Conservation (phyloP, 2,113 vertebrate genomes). For the Eidolon helvum region DNA sequence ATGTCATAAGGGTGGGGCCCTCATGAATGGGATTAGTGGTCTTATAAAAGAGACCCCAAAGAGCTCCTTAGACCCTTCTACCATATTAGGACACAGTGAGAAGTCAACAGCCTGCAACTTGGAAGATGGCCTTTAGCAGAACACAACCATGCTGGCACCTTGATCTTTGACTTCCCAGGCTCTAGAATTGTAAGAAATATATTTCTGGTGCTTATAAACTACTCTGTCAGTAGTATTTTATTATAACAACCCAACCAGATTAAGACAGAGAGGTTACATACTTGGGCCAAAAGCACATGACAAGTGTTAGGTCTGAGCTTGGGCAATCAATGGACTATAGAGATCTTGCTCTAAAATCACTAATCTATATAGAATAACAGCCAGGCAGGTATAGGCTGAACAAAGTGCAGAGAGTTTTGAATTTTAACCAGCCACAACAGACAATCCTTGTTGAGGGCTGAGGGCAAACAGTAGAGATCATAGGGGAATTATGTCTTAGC, state of each 20-base stretch:
- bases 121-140: neutral
- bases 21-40: neutral
- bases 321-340: neutral
- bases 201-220: neutral
- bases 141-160: neutral
- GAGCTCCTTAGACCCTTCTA: no score
- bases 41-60: no score
- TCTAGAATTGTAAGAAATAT: neutral
- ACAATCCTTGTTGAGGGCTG: neutral
- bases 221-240: neutral
- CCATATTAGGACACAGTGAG: neutral
- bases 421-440: neutral
- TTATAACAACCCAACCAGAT: neutral
- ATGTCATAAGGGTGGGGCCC: neutral
- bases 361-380: neutral
- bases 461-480: neutral
- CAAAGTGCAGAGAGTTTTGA: neutral
- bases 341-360: neutral
- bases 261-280: neutral
- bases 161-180: neutral
- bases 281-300: neutral
- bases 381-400: neutral
- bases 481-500: neutral
- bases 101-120: neutral
- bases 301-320: neutral